A percentile compares a stretch with the other conserved stretches of the same genome.
Evolutionary conservation across 2,113 vertebrate species (phyloP).

Genomic region (Telmatochromis sp.): DNA sequence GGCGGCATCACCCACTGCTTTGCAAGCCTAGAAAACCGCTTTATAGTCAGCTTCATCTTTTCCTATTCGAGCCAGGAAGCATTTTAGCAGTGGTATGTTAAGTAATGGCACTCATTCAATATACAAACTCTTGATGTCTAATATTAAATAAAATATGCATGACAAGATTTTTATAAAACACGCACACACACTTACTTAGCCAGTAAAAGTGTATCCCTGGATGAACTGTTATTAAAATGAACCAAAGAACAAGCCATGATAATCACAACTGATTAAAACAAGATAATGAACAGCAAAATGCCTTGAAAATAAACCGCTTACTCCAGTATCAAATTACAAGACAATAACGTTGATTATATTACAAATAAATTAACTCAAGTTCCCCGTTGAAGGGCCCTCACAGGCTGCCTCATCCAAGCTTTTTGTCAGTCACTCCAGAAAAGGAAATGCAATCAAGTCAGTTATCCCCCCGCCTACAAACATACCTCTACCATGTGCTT

Average conservation of each 20-base stretch:
- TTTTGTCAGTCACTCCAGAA: background rate
- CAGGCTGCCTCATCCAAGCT: background rate
- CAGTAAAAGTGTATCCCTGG: background rate
- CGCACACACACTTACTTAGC: background rate
- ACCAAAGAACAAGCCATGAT: background rate
- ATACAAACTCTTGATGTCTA: background rate
- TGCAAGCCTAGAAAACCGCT: background rate
- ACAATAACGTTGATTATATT: background rate
- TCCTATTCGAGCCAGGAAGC: background rate
- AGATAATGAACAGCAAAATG: background rate
- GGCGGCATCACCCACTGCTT: background rate
- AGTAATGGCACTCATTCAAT: background rate
- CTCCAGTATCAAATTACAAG: background rate
- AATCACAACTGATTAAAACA: background rate
- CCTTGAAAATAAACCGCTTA: background rate
- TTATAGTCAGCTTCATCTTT: background rate
- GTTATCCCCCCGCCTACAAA: background rate
- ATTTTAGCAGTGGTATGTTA: background rate
- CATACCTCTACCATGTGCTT: background rate
- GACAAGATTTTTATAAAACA: background rate
- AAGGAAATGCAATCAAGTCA: background rate
- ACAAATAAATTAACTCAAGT: background rate
- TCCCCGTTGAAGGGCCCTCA: background rate
- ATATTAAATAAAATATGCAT: background rate
- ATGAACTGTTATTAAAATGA: background rate